A percentile compares a stretch with the other conserved stretches of the same genome.
Conservation (phyloP, 2,888 invertebrate species). For the Lissonota sp. region DNA sequence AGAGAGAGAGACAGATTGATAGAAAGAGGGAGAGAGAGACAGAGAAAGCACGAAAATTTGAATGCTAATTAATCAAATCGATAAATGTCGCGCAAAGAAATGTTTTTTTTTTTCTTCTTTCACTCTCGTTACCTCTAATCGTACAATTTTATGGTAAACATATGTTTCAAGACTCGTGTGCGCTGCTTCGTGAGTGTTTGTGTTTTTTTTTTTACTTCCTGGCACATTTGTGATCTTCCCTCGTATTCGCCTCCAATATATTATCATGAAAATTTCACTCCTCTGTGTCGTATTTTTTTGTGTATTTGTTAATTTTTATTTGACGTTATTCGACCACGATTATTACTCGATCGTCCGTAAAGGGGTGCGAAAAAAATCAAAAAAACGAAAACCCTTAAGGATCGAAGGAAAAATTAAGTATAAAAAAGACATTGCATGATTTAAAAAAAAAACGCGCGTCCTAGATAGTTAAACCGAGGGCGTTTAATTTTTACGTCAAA, state of each 20-base stretch:
- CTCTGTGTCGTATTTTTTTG: not conserved
- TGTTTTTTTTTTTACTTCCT: conserved; percentile 5
- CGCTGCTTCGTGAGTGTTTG: conserved; percentile 48
- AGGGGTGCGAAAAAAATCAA: not conserved
- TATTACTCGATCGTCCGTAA: conserved; percentile 32
- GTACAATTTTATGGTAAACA: conserved; percentile 72
- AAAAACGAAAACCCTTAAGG: not conserved
- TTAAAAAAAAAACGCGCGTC: conserved; percentile 50
- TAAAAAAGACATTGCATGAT: conserved; percentile 42
- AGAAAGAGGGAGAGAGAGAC: conserved; percentile 21
- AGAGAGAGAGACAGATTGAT: conserved; percentile 29
- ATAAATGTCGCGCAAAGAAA: no score
- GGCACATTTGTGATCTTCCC: conserved; percentile 32
- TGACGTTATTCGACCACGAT: not conserved
- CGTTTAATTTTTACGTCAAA: conserved; percentile 42
- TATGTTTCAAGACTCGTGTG: conserved; percentile 69
- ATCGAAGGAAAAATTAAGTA: not conserved
- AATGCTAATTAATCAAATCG: no score
- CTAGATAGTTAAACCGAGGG: conserved; percentile 32
- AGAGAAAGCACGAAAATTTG: conserved; percentile 2
- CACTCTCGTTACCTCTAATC: conserved; percentile 34
- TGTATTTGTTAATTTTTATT: not conserved
- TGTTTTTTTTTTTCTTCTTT: conserved; percentile 53
- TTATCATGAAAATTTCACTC: not conserved
- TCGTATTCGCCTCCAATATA: not conserved